Base-by-base conservation (phyloP, 2,113 vertebrate species). In the Calcarius ornatus region DNA sequence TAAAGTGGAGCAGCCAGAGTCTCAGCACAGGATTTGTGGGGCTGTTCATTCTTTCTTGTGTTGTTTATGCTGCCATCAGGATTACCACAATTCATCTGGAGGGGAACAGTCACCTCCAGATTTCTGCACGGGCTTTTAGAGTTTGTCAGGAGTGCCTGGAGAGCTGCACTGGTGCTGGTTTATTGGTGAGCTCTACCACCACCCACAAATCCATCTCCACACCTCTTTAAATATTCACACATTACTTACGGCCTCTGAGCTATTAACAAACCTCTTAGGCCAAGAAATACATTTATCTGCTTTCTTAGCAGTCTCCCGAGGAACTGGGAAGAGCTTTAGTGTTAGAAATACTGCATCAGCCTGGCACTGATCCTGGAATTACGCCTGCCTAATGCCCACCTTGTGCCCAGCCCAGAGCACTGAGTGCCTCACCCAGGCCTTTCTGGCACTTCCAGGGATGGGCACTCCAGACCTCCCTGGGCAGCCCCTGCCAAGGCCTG, bases 201-300 rank as follows among this genome's bases (percentile, higher is more conserved):
- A 3, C 81, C n/a, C 71, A 81, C 42, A 88, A 53, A 92, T 90
- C 64, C 47, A 83, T 70, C 76, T 82, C 60, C 35, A 40, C 20
- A 22, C 15, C 59, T 75, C 75, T 92, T 38, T 80, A 91, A 94
- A 89, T 96, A 94, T 90, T 88, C 79, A 90, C 28, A 24, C 27
- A 37, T 24, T n/a, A 66, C 65, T 81, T 75, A 81, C 23, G 80
- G 43, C 47, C 51, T 75, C 80, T 64, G 92, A 81, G 72, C 82
- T 78, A 37, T 88, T 86, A 88, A 65, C 42, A 73, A 80, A 23
- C 64, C n/a, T 83, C 51, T 57, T 13, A 68, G 64, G 64, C 77
- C 64, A 78, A 71, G 64, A 86, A 92, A 45, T 75, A 22, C 24
- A 83, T 88, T 75, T 23, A 35, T 81, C 54, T 65, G 8, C 82